Evolutionary conservation across 2,113 vertebrate genomes (phyloP), one percentile per base, ranked within the genome.

Genomic region (Apeltes quadracus): DNA sequence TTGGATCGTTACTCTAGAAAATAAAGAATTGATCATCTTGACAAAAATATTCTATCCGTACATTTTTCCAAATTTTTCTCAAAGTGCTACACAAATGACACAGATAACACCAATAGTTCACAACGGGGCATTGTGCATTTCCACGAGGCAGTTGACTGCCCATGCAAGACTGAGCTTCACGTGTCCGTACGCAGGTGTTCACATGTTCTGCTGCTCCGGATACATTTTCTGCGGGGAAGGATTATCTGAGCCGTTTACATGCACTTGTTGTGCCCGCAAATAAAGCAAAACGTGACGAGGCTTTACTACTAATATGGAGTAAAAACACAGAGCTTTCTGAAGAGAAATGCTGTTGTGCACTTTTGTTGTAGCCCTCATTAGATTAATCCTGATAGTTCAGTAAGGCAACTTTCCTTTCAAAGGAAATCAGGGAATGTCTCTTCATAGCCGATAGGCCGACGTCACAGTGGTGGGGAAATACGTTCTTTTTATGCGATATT

Each of bases 311-410:
- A 72, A 59, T 55, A 43, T 61, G 68, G 65, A 76, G 76, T 65
- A 80, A 34, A 83, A 83, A 82, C 76, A 54, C 55, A 53, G 82
- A 88, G 74, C 84, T 86, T 87, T 87, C 67, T 69, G 55, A 83
- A 75, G 69, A 87, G 76, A 89, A 84, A 81, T 67, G 74, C 79
- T 61, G 41, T 80, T 82, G 79, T 86, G 75, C 79, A 69, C 64
- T 81, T 88, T 75, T 70, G 57, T 76, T 83, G 77, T 88, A 93
- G 92, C 92, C 92, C 91, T 93, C 90, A 65, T 84, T 73, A 77
- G 74, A 86, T 89, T 86, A 56, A 91, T 92, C 91, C 90, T 92
- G 89, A 92, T 85, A 78, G 86, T 72, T 88, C 83, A 86, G 85
- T 92, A 93, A 93, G 90, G 92, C 92, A 91, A 83, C 75, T 56